A percentile compares a stretch with the other conserved stretches of the same genome.
Evolutionary conservation across 1,140 invertebrate species (phyloP).

Genomic region (Heliconius hewitsoni): DNA sequence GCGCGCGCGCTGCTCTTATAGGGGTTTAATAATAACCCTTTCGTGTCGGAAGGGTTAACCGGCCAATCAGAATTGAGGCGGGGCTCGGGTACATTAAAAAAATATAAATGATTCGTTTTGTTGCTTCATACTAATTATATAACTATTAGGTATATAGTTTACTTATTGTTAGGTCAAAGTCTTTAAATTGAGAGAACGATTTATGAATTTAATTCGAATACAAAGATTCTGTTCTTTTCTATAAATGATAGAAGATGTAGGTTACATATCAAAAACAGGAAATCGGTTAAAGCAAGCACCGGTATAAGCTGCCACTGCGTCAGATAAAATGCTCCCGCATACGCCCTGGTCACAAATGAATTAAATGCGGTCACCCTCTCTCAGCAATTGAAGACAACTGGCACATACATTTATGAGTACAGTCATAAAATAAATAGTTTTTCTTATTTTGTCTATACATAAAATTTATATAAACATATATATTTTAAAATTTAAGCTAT

Average conservation of each 20-base stretch:
- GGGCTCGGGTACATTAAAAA: conserved; percentile 47
- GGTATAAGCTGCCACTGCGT: conserved; percentile 11
- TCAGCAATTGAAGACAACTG: conserved; percentile 74
- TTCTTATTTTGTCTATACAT: background rate
- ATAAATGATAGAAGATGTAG: background rate
- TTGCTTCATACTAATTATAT: background rate
- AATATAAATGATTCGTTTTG: background rate
- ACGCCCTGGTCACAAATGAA: conserved; percentile 63
- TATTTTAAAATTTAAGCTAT: background rate
- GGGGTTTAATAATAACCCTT: conserved; percentile 78
- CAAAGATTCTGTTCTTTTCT: background rate
- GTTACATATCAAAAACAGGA: conserved; percentile 26
- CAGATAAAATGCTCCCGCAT: conserved; percentile 73
- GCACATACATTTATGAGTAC: conserved; percentile 57
- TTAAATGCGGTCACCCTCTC: conserved; percentile 71
- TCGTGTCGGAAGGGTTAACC: conserved; percentile 67
- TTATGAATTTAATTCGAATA: background rate
- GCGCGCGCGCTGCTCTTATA: conserved; percentile 58
- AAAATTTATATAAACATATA: background rate
- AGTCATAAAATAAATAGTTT: conserved; percentile 34
- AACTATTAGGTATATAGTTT: background rate
- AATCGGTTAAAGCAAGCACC: conserved; percentile 26
- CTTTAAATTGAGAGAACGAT: background rate
- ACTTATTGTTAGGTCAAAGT: background rate
- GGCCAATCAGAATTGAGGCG: conserved; percentile 69